Percentiles rank a stretch among this genome's conserved stretches.
Evolutionary conservation across 1,140 invertebrate species (phyloP).

Genomic region (Heliconius melpomene): DNA sequence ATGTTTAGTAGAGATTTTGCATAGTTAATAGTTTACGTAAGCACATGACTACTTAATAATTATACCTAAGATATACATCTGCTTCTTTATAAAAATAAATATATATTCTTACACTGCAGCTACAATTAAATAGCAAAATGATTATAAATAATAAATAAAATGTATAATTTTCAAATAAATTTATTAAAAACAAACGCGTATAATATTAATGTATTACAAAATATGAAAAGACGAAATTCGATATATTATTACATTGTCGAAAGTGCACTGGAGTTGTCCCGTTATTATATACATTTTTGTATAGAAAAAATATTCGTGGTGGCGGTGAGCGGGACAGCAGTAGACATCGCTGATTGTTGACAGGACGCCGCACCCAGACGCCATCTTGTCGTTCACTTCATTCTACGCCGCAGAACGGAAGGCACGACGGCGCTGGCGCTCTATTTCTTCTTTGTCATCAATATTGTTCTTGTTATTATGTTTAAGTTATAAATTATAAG

Average conservation of each 20-base stretch:
- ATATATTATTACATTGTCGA: background rate
- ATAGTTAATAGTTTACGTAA: conserved; percentile 14
- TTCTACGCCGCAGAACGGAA: conserved; percentile 37
- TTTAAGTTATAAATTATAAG: background rate
- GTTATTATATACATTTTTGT: background rate
- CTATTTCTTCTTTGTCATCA: conserved; percentile 20
- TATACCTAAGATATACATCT: background rate
- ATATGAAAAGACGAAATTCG: background rate
- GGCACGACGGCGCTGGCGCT: conserved; percentile 44
- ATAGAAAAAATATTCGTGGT: no score
- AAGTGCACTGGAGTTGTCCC: background rate
- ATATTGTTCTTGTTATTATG: background rate
- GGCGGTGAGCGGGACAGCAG: conserved; percentile 14
- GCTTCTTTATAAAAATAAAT: background rate
- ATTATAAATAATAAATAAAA: background rate
- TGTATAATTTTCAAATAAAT: background rate
- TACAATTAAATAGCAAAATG: background rate
- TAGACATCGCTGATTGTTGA: conserved; percentile 2
- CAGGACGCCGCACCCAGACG: conserved; percentile 27
- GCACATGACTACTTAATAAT: background rate
- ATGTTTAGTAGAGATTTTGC: conserved; percentile 39
- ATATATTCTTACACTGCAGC: background rate
- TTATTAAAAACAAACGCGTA: background rate
- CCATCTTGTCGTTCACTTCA: conserved; percentile 62
- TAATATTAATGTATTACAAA: background rate